Evolutionary conservation across 1,140 invertebrate species (phyloP).

Genomic region (Marisa cornuarietis): DNA sequence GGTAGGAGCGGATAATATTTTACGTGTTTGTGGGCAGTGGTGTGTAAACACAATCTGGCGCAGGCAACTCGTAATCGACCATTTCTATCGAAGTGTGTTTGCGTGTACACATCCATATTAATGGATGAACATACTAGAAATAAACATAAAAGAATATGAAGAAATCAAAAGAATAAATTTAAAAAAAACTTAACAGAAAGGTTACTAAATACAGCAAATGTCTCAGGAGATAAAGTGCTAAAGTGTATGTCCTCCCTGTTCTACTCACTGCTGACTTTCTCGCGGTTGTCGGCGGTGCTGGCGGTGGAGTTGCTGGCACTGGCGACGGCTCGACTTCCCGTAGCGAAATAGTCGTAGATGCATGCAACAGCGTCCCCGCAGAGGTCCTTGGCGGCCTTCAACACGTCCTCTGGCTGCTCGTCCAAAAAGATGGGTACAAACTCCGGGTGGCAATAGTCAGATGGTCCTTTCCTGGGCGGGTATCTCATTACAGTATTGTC

Average conservation of each 20-base stretch:
- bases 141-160: neutral
- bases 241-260: neutral
- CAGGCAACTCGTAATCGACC: neutral
- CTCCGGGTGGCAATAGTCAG: conserved; percentile 11
- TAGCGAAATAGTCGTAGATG: conserved; percentile 23
- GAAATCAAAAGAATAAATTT: neutral
- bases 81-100: neutral
- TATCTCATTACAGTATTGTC: conserved; percentile 14
- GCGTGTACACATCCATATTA: neutral
- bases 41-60: too few species aligned
- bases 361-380: conserved; percentile 14
- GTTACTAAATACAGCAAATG: neutral
- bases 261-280: conserved; percentile 5
- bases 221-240: neutral
- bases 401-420: neutral
- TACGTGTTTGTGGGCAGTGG: too few species aligned
- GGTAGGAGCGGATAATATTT: neutral
- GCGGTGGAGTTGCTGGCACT: neutral
- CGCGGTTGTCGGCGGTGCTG: neutral
- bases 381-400: neutral
- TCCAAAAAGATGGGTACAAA: conserved; percentile 25
- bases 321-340: conserved; percentile 8
- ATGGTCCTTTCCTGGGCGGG: neutral
- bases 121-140: neutral
- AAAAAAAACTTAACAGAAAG: neutral